Evolutionary conservation across 2,797 vertebrate genomes (phyloP).

Genomic region (Scleropages formosus): DNA sequence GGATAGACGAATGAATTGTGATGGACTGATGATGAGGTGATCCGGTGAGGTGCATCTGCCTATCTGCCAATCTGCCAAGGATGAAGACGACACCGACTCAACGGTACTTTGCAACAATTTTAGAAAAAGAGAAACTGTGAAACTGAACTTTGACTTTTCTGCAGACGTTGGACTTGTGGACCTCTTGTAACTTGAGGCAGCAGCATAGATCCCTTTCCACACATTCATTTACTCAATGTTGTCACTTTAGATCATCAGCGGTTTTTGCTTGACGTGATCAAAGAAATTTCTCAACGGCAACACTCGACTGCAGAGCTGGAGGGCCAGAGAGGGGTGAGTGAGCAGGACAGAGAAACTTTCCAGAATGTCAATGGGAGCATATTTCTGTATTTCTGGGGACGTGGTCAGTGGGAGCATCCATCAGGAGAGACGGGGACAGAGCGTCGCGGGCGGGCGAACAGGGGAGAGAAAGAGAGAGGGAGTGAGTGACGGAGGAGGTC

Average conservation of each 20-base stretch:
- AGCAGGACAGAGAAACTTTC: slow-evolving; percentile 29
- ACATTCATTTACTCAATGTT: no score
- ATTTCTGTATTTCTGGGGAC: slow-evolving; percentile 53
- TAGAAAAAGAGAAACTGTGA: no score
- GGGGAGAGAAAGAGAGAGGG: slow-evolving; percentile 30
- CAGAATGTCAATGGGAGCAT: slow-evolving; percentile 40
- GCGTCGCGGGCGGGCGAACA: slow-evolving; percentile 37
- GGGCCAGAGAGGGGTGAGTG: slow-evolving; percentile 18
- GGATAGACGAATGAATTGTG: no score
- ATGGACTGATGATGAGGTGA: no score
- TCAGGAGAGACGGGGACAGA: slow-evolving; percentile 38
- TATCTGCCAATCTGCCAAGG: no score
- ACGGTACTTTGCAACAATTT: no score
- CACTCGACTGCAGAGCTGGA: slow-evolving; percentile 27
- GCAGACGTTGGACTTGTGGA: no score
- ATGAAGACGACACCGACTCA: no score
- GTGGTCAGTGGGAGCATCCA: slow-evolving; percentile 52
- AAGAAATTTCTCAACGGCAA: slow-evolving; percentile 22
- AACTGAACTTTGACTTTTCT: no score
- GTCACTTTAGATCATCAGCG: not conserved
- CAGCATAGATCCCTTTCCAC: no score
- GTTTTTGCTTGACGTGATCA: slow-evolving; percentile 20
- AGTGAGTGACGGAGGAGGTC: slow-evolving; percentile 38
- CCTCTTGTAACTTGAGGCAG: no score
- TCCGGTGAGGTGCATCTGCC: no score